These are phyloP conservation scores for Tinea semifulvella DNA, from an alignment of 2,888 invertebrate genomes.

Conservation along the genomic window DNA sequence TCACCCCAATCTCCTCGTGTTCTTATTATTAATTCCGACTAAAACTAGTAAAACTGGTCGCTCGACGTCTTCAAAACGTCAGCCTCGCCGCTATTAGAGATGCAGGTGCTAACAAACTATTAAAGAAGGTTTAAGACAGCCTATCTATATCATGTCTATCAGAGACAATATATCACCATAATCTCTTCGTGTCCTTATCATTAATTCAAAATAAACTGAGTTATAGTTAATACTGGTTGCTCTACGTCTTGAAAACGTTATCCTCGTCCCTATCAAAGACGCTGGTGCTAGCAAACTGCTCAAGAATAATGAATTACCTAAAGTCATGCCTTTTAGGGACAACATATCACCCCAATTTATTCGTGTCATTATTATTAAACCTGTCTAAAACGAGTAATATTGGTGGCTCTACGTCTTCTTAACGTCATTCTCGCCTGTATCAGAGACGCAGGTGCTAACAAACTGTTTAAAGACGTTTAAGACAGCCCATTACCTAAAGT, in stretches of 20 bases:
- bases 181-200: constrained; percentile 1
- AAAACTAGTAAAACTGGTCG: neutral
- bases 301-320: neutral
- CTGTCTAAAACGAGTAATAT: neutral
- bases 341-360: neutral
- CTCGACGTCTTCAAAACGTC: constrained; percentile 69
- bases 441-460: constrained; percentile 38
- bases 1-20: neutral
- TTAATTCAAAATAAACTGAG: neutral
- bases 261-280: constrained; percentile 60
- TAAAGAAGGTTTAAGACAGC: no score
- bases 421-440: constrained; percentile 63
- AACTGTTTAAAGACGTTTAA: no score
- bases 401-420: no score
- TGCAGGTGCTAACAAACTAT: constrained; percentile 25
- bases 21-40: neutral
- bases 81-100: constrained; percentile 61
- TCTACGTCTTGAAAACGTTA: constrained; percentile 69
- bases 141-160: neutral
- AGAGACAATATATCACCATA: neutral
- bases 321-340: constrained; percentile 7
- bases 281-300: constrained; percentile 22
- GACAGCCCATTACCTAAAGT: no score
- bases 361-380: constrained; percentile 3
- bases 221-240: no score